Evolutionary conservation across 2,113 vertebrate genomes (phyloP).

Genomic region (Scomber colias): DNA sequence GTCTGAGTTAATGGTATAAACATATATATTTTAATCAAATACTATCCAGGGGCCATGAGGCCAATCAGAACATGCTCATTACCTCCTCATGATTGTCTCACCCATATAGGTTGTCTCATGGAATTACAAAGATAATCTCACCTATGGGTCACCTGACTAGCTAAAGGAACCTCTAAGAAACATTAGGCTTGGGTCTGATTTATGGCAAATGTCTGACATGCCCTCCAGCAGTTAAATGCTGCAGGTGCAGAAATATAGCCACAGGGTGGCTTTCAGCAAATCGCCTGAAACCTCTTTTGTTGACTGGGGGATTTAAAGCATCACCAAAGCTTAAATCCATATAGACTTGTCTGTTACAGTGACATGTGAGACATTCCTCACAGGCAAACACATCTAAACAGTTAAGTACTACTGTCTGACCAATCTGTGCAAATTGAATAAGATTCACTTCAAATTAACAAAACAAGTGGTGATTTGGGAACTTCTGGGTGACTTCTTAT

Average conservation of each 20-base stretch:
- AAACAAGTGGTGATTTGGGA: neutral
- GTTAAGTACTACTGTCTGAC: conserved; percentile 31
- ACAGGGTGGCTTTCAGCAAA: conserved; percentile 55
- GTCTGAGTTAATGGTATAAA: neutral
- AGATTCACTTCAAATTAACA: conserved; percentile 35
- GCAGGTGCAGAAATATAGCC: conserved; percentile 52
- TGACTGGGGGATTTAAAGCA: conserved; percentile 66
- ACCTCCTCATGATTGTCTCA: neutral
- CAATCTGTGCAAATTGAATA: conserved; percentile 31
- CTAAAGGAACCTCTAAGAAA: conserved; percentile 3
- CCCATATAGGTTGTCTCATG: neutral
- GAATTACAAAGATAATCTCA: neutral
- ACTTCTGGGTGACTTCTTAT: neutral
- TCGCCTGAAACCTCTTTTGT: conserved; percentile 64
- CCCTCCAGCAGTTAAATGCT: conserved; percentile 26
- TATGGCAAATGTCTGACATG: conserved; percentile 5
- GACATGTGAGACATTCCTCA: conserved; percentile 40
- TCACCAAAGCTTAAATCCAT: conserved; percentile 62
- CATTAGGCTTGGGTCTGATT: conserved; percentile 17
- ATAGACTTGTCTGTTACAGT: conserved; percentile 51
- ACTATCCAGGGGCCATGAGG: neutral
- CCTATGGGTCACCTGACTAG: conserved; percentile 1
- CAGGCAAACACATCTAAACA: conserved; percentile 49
- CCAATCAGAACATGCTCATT: neutral
- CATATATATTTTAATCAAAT: too few species aligned